phyloP scores from a whole-genome alignment of 2,113 vertebrate species.

The Tympanuchus pallidicinctus region DNA sequence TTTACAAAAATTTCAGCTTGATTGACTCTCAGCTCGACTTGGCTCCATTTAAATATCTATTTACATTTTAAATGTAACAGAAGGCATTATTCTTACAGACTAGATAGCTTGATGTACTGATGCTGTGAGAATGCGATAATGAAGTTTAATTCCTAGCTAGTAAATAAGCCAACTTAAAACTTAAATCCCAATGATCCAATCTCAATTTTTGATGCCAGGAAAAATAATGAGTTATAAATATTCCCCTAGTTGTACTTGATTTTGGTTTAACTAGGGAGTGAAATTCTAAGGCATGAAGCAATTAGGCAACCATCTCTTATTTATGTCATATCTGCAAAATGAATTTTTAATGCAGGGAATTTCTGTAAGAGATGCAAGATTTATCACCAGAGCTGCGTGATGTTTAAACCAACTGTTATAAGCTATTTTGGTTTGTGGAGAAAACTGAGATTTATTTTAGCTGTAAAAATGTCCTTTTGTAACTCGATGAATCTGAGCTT shows the following conservation, averaged over 20 bases:
- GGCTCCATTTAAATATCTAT: neutral
- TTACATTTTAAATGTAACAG: neutral
- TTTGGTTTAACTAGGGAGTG: constrained; percentile 10
- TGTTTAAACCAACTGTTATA: constrained; percentile 19
- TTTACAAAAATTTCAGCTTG: neutral
- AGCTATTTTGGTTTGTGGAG: neutral
- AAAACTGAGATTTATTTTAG: constrained; percentile 34
- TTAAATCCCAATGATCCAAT: neutral
- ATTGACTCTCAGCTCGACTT: neutral
- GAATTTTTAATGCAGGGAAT: constrained; percentile 18
- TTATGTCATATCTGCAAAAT: constrained; percentile 1
- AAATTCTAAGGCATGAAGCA: constrained; percentile 32
- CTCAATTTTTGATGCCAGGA: neutral
- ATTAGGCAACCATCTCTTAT: constrained; percentile 14
- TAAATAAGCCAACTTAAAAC: neutral
- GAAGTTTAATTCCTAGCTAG: neutral
- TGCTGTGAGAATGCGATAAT: neutral
- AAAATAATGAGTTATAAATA: neutral
- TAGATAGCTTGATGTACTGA: neutral
- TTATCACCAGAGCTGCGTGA: neutral
- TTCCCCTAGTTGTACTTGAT: neutral
- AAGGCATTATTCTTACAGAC: neutral
- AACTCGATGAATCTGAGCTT: neutral
- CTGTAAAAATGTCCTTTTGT: constrained; percentile 31
- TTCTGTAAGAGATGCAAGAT: neutral